Evolutionary conservation across 2,888 invertebrate genomes (phyloP), one percentile per base, ranked within the genome.

Genomic region (Caenorhabditis sulstoni): DNA sequence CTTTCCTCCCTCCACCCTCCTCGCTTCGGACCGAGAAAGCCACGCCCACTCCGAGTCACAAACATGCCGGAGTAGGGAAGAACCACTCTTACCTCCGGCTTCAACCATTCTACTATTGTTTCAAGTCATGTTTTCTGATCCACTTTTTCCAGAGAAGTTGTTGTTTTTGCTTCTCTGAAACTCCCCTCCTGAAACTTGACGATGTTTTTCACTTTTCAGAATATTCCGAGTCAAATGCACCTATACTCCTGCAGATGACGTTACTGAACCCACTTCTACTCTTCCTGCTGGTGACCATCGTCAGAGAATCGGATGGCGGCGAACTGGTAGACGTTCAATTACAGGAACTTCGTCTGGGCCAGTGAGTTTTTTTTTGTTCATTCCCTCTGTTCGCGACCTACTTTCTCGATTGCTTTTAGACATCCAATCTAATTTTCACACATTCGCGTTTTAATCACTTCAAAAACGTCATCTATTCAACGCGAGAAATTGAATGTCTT

Each of bases 341-440:
- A 50, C 85, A 86, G 68, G 87, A 87, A 74, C 81, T 87, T 22
- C 79, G 85, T 14, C 68, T 86, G 18, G 87, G 87, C 81, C 85
- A 87, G 87, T 87, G 57, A 82, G 87, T 86, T 14, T 41, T 68
- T 57, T 62, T 62, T 12, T 23, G 57, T 55, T 62, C 55, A 62
- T 47, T 52, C 18, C 23, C 37, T 18, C 9, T 53, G 53, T 53
- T 53, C 37, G 37, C 41, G 64, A 16, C 55, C 23, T 29, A 45
- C 45, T 23, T 53, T 61, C 45, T 50, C 35, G 44, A 62, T 62
- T 67, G 58, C 22, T 66, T 55, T 68, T 7, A 7, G 7, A 3
- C 7, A 14, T 45, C 41, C 12, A 41, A 58, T 29, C 23, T 55
- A 64, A 58, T 37, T 58, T 58, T 58, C 58, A 41, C 47, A 49